Evolutionary conservation across 2,888 invertebrate species (phyloP).

Genomic region (Periphyllus acericola): DNA sequence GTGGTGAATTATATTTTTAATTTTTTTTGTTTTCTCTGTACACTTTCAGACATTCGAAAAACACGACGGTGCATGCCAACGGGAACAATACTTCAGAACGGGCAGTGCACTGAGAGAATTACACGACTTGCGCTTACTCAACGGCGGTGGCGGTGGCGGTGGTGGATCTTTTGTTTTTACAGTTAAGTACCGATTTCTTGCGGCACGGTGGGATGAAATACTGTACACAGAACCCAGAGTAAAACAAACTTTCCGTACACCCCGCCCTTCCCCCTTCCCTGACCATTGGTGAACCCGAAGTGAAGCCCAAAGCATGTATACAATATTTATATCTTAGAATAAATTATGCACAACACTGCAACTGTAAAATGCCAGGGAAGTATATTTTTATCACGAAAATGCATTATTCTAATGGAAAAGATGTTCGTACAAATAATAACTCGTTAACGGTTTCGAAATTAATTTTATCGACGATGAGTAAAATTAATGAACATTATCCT

Average conservation of each 20-base stretch:
- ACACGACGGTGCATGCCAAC: conserved; percentile 48
- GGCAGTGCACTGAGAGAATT: conserved; percentile 40
- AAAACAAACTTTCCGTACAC: background rate
- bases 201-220: background rate
- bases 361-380: background rate
- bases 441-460: background rate
- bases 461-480: background rate
- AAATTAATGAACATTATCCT: background rate
- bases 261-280: background rate
- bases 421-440: background rate
- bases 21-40: background rate
- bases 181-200: conserved; percentile 45
- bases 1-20: too few relatives aligned
- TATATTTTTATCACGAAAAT: background rate
- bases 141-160: conserved; percentile 55
- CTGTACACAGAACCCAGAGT: background rate
- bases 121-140: conserved; percentile 56
- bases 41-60: conserved; percentile 40
- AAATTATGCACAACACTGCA: background rate
- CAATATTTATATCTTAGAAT: background rate
- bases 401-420: background rate
- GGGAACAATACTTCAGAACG: conserved; percentile 48
- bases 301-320: background rate
- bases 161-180: conserved; percentile 57
- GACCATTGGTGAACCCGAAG: background rate